A percentile compares a stretch with the other conserved stretches of the same genome.
These are phyloP conservation scores for Silurus glanis DNA, from an alignment of 2,113 vertebrate species.

Conservation along the genomic window DNA sequence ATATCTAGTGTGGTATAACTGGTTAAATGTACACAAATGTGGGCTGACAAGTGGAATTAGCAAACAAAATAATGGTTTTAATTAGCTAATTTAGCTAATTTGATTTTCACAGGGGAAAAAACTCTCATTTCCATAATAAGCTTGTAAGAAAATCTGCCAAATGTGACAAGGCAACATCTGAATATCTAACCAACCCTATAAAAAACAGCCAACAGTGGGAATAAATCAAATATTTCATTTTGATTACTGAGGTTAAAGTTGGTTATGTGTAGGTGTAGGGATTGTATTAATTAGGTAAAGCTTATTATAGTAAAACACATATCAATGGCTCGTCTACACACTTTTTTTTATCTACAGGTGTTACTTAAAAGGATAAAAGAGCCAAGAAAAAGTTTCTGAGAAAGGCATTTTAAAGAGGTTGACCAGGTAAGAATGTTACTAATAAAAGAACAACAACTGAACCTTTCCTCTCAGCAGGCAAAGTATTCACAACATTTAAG, in stretches of 20 bases:
- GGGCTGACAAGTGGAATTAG: not conserved
- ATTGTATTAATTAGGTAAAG: not conserved
- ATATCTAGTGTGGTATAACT: not conserved
- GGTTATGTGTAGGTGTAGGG: not conserved
- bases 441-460: constrained; percentile 28
- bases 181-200: not conserved
- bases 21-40: not conserved
- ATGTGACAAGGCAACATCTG: not conserved
- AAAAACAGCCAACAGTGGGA: not conserved
- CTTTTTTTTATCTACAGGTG: not conserved
- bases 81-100: not conserved
- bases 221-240: not conserved
- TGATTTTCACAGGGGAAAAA: not conserved
- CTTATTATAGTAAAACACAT: not conserved
- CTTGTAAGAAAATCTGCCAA: not conserved
- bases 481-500: not conserved
- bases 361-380: not conserved
- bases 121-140: not conserved
- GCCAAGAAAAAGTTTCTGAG: not conserved
- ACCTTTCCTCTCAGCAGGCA: not conserved
- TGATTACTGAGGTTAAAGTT: not conserved
- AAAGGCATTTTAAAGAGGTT: not conserved
- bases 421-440: constrained; percentile 8
- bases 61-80: not conserved
- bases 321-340: not conserved